phyloP scores from a whole-genome alignment of 2,113 vertebrate species.

The Lichenostomus cassidix region DNA sequence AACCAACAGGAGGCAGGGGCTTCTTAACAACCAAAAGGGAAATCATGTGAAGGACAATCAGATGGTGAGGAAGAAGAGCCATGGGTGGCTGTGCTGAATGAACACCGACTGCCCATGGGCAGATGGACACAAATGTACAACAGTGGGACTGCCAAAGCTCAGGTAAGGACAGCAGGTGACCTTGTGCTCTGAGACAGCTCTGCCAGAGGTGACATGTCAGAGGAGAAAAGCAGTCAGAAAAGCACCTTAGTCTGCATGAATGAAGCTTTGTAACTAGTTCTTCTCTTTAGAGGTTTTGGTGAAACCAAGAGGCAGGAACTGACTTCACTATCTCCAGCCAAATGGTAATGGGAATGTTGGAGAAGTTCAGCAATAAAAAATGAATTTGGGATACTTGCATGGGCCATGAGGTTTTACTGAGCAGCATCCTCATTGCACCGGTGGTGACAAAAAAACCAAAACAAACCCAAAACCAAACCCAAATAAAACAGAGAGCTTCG shows the following conservation, averaged over 20 bases:
- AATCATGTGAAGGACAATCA: background rate
- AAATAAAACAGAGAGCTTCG: background rate
- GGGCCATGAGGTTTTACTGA: background rate
- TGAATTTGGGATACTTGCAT: background rate
- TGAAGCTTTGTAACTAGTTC: background rate
- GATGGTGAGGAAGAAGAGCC: background rate
- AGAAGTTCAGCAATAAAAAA: background rate
- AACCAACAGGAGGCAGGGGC: background rate
- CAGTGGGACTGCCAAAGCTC: background rate
- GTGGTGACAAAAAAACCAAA: background rate
- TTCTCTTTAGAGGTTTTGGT: background rate
- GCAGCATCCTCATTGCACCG: background rate
- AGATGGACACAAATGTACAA: accelerated
- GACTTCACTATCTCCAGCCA: background rate
- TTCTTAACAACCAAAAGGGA: background rate
- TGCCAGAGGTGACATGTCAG: accelerated
- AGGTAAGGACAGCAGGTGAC: background rate
- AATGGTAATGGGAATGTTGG: background rate
- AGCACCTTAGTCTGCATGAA: background rate
- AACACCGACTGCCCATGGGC: background rate
- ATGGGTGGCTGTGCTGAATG: background rate
- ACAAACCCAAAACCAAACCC: background rate
- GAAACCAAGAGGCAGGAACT: background rate
- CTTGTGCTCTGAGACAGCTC: background rate
- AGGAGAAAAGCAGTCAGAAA: background rate